Percentiles rank a stretch among this genome's conserved stretches.
Conservation (phyloP, 2,797 vertebrate genomes). For the Kryptolebias ocellatus region DNA sequence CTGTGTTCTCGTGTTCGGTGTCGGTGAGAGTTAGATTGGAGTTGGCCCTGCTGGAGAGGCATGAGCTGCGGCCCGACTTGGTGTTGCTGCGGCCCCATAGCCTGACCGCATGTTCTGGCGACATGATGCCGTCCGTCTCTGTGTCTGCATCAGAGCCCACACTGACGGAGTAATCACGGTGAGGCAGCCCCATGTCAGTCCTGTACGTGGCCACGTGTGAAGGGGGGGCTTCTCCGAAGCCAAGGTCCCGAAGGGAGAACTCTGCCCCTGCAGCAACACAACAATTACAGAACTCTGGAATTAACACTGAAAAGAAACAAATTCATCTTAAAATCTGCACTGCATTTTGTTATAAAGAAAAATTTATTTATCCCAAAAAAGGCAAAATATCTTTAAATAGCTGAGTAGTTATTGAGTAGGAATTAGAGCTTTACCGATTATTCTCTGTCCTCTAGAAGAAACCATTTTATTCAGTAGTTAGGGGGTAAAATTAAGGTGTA, state of each 20-base stretch:
- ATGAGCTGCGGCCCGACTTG: slow-evolving; percentile 96
- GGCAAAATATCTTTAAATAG: slow-evolving; percentile 11
- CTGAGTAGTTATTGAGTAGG: slow-evolving; percentile 20
- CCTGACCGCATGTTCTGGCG: slow-evolving; percentile 90
- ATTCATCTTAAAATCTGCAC: neutral
- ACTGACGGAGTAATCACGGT: slow-evolving; percentile 92
- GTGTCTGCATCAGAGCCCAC: slow-evolving; percentile 92
- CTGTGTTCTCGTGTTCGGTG: slow-evolving; percentile 96
- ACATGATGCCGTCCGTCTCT: slow-evolving; percentile 91
- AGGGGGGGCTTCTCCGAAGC: slow-evolving; percentile 88
- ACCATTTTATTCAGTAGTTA: slow-evolving; percentile 18
- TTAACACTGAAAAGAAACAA: slow-evolving; percentile 1
- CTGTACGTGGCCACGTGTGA: slow-evolving; percentile 89
- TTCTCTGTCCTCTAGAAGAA: neutral
- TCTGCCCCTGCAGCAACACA: slow-evolving; percentile 82
- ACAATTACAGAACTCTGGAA: slow-evolving; percentile 33
- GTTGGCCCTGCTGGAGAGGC: slow-evolving; percentile 96
- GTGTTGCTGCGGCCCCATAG: slow-evolving; percentile 92
- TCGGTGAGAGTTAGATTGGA: slow-evolving; percentile 98
- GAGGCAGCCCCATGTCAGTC: slow-evolving; percentile 89
- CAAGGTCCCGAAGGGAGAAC: slow-evolving; percentile 92
- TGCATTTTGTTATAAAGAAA: slow-evolving; percentile 10
- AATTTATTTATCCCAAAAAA: no score
- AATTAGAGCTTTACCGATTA: no score
- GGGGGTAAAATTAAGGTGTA: neutral